Conservation (phyloP, 2,888 invertebrate genomes). For the Altica lythri region DNA sequence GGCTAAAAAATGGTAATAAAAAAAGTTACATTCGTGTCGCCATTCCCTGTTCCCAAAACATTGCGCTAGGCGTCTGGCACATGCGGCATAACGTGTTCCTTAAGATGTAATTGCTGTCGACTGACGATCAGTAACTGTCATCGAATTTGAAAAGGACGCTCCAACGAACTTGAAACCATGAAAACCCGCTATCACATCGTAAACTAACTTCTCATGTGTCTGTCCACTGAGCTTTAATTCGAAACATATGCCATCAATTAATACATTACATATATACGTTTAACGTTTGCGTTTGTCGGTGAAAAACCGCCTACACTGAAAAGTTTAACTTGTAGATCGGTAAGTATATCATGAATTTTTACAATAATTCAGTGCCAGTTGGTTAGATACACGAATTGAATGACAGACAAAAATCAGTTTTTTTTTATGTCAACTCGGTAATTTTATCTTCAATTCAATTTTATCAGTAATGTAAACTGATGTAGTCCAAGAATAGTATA, state of each 20-base stretch:
- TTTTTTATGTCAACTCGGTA: no score
- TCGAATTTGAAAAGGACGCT: conserved; percentile 32
- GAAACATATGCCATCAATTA: conserved; percentile 27
- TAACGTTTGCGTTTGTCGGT: background rate
- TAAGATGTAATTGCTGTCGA: conserved; percentile 38
- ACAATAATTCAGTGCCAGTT: no score
- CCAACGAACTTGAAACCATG: conserved; percentile 29
- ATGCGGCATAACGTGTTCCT: conserved; percentile 34
- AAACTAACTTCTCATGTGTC: conserved; percentile 11
- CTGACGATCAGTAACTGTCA: conserved; percentile 41
- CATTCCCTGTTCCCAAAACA: background rate
- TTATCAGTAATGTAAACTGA: no score
- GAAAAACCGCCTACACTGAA: conserved; percentile 5
- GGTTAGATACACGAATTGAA: no score
- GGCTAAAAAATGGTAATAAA: conserved; percentile 2
- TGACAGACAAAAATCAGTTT: no score
- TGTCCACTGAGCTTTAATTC: conserved; percentile 24
- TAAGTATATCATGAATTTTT: no score
- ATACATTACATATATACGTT: conserved; percentile 11
- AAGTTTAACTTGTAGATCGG: background rate
- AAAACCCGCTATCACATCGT: conserved; percentile 19
- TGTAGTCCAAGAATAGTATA: no score
- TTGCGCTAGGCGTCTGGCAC: conserved; percentile 17
- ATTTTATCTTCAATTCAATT: no score
- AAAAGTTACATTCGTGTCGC: conserved; percentile 7